Evolutionary conservation across 2,888 invertebrate genomes (phyloP).

Genomic region (Apoderus coryli): DNA sequence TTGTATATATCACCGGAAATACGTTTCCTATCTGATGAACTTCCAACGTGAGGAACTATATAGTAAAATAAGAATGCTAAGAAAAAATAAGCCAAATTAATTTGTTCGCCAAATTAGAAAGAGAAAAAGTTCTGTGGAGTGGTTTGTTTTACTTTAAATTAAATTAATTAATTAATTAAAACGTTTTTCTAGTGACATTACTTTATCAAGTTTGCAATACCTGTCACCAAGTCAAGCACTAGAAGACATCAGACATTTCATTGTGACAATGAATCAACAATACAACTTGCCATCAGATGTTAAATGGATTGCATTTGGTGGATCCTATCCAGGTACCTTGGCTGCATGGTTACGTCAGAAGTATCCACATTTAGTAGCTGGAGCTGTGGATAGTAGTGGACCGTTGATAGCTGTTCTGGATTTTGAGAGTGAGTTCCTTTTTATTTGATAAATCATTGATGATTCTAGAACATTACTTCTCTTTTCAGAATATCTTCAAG

Average conservation of each 20-base stretch:
- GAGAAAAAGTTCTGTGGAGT: too few relatives aligned
- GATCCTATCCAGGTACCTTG: slow-evolving; percentile 82
- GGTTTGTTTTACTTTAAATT: too few relatives aligned
- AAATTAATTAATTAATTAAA: too few relatives aligned
- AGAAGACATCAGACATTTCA: slow-evolving; percentile 73
- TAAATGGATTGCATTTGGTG: slow-evolving; percentile 85
- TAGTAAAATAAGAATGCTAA: too few relatives aligned
- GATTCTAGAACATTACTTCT: background rate
- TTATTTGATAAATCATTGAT: too few relatives aligned
- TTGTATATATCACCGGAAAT: too few relatives aligned
- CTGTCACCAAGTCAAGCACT: slow-evolving; percentile 64
- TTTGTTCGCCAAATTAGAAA: too few relatives aligned
- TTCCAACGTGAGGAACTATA: too few relatives aligned
- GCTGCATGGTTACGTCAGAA: slow-evolving; percentile 79
- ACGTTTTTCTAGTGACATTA: background rate
- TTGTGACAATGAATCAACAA: slow-evolving; percentile 48
- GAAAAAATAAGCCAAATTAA: too few relatives aligned
- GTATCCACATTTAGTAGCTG: slow-evolving; percentile 73
- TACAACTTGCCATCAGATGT: slow-evolving; percentile 39
- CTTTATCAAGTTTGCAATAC: slow-evolving; percentile 54
- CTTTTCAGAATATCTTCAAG: slow-evolving; percentile 40
- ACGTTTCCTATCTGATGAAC: too few relatives aligned
- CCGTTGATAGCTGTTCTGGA: slow-evolving; percentile 73
- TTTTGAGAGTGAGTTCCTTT: slow-evolving; percentile 56
- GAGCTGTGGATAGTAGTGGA: slow-evolving; percentile 75